Evolutionary conservation across 2,113 vertebrate species (phyloP).

Genomic region (Anthoscopus minutus): DNA sequence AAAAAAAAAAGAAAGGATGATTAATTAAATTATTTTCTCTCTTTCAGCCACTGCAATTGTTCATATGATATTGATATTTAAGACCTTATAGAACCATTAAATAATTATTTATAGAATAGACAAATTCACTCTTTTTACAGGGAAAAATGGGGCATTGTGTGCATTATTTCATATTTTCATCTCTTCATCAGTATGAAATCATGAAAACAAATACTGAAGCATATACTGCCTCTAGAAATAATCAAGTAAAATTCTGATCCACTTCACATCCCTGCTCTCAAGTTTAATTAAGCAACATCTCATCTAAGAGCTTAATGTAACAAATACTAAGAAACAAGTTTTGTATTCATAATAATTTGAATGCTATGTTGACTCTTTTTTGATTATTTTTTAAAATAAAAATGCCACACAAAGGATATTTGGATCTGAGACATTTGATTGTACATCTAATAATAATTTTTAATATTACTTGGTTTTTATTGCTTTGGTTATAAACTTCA

Average conservation of each 20-base stretch:
- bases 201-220: background rate
- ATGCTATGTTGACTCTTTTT: accelerated
- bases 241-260: background rate
- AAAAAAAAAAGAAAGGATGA: background rate
- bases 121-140: background rate
- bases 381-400: background rate
- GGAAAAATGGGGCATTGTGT: background rate
- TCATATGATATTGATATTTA: background rate
- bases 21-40: background rate
- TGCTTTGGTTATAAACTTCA: background rate
- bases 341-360: background rate
- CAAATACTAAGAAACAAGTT: background rate
- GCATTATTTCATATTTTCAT: background rate
- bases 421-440: background rate
- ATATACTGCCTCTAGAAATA: background rate
- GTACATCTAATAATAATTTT: background rate
- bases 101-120: background rate
- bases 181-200: background rate
- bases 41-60: background rate
- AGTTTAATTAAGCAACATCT: background rate
- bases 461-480: background rate
- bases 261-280: background rate
- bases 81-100: background rate
- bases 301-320: background rate
- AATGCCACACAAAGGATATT: background rate